phyloP scores from a whole-genome alignment of 2,888 invertebrate species.

The Eupithecia tripunctaria region DNA sequence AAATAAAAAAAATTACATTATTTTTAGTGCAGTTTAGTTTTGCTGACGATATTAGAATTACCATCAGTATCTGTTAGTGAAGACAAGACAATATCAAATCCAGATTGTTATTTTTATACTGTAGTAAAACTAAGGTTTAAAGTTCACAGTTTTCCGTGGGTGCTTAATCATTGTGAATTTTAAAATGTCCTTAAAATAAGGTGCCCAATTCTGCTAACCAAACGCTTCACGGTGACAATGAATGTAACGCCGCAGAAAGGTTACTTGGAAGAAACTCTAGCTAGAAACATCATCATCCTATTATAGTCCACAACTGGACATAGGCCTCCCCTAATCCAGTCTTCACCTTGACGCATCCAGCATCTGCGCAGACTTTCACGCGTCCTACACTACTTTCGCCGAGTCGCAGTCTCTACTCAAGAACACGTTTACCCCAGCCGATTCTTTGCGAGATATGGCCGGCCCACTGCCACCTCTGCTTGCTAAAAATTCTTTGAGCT shows the following conservation, averaged over 20 bases:
- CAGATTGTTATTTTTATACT: neutral
- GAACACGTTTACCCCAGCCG: no score
- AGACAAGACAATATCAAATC: slow-evolving; percentile 4
- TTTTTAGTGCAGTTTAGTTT: neutral
- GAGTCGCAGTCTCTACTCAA: no score
- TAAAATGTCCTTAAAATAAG: neutral
- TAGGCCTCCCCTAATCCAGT: no score
- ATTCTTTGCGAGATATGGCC: no score
- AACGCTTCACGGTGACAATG: neutral
- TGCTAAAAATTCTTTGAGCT: no score
- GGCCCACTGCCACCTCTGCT: no score
- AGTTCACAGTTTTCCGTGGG: neutral
- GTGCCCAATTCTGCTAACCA: neutral
- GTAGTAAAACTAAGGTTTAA: neutral
- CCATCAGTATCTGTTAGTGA: neutral
- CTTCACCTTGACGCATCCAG: no score
- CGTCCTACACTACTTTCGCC: no score
- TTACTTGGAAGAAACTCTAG: neutral
- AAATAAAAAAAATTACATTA: neutral
- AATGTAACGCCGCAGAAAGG: neutral
- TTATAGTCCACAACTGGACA: no score
- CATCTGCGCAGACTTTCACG: no score
- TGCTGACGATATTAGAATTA: neutral
- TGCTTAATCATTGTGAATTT: neutral
- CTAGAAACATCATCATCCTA: no score